Conservation (phyloP, 2,113 vertebrate species). For the Ochotona curzoniae region DNA sequence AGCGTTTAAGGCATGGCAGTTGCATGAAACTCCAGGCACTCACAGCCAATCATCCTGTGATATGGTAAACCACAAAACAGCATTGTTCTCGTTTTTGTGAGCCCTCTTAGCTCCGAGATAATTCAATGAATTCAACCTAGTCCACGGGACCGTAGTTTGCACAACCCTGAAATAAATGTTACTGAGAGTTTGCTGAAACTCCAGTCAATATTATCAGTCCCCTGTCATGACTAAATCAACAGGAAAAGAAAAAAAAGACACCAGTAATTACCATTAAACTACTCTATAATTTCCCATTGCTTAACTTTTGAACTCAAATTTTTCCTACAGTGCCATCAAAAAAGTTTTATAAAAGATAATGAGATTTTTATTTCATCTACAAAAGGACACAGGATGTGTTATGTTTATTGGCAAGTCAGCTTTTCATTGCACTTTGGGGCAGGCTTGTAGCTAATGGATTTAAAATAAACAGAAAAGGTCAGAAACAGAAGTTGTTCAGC, state of each 20-base stretch:
- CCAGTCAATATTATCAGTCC: neutral
- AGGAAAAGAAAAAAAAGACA: neutral
- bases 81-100: neutral
- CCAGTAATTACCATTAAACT: neutral
- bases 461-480: constrained; percentile 67
- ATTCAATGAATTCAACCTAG: neutral
- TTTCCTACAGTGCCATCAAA: neutral
- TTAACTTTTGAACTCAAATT: neutral
- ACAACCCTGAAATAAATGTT: neutral
- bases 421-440: constrained; percentile 3
- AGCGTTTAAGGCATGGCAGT: too few species aligned
- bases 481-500: neutral
- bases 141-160: neutral
- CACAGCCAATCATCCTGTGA: neutral
- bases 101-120: neutral
- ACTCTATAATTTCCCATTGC: neutral
- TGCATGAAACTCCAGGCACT: neutral
- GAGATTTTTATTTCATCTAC: neutral
- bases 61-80: neutral
- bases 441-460: constrained; percentile 47
- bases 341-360: constrained; percentile 9
- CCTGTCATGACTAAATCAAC: neutral
- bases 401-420: neutral
- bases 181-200: neutral
- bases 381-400: neutral